Evolutionary conservation across 2,797 vertebrate genomes (phyloP).

Genomic region (Percopsis omiscomaycus): DNA sequence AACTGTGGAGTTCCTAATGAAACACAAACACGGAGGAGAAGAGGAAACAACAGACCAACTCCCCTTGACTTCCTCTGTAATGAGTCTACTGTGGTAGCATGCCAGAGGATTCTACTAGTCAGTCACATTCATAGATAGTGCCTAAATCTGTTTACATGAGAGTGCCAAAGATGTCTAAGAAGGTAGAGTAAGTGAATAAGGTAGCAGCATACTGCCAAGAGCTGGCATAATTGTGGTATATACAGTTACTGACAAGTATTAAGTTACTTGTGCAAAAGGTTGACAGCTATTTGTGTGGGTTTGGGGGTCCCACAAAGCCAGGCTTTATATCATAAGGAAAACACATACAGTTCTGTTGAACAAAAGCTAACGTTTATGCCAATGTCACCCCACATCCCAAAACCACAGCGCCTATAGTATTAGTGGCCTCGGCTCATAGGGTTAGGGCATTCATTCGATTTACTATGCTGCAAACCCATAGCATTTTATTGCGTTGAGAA

Average conservation of each 20-base stretch:
- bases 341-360: too few relatives aligned
- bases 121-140: constrained; percentile 32
- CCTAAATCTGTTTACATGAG: constrained; percentile 41
- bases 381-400: too few relatives aligned
- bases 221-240: constrained; percentile 5
- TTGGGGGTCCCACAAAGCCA: too few relatives aligned
- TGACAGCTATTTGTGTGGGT: too few relatives aligned
- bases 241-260: constrained; percentile 1
- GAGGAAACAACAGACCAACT: constrained; percentile 51
- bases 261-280: neutral
- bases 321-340: too few relatives aligned
- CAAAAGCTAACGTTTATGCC: too few relatives aligned
- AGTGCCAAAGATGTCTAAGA: constrained; percentile 19
- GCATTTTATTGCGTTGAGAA: too few relatives aligned
- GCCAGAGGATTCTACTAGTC: constrained; percentile 32
- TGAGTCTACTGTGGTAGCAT: constrained; percentile 20
- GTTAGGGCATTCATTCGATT: too few relatives aligned
- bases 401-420: too few relatives aligned
- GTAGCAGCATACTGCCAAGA: constrained; percentile 3
- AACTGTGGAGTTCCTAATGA: constrained; percentile 24
- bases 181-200: constrained; percentile 24
- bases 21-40: constrained; percentile 33
- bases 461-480: too few relatives aligned
- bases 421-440: too few relatives aligned
- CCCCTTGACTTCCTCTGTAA: constrained; percentile 50